Percentiles rank a stretch among this genome's conserved stretches.
These are phyloP conservation scores for Muscina levida DNA, from an alignment of 2,888 invertebrate species.

Conservation along the genomic window DNA sequence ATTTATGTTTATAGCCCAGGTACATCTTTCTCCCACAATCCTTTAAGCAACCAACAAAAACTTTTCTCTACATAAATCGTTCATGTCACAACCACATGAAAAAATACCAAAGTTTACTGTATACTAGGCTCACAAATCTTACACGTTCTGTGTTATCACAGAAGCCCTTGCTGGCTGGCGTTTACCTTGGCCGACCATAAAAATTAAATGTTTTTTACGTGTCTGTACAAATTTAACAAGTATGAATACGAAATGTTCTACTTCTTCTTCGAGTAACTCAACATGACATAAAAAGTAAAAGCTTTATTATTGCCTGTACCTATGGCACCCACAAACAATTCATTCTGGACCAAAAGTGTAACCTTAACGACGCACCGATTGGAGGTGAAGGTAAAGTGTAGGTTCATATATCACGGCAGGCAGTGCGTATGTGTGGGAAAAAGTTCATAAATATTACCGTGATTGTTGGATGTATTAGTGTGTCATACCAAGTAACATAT, in stretches of 20 bases:
- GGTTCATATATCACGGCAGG: too few species aligned
- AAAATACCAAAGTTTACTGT: too few species aligned
- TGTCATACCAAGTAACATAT: conserved; percentile 22
- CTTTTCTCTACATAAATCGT: too few species aligned
- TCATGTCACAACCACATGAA: too few species aligned
- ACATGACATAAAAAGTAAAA: conserved; percentile 26
- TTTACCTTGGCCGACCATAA: too few species aligned
- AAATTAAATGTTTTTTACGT: conserved; percentile 26
- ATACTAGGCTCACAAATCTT: too few species aligned
- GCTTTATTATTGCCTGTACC: background rate
- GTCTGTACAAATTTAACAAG: background rate
- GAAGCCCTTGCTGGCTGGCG: too few species aligned
- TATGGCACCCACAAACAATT: background rate
- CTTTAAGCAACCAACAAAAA: too few species aligned
- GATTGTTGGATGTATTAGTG: conserved; percentile 39
- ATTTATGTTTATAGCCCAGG: too few species aligned
- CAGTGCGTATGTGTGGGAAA: background rate
- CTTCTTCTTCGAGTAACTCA: background rate
- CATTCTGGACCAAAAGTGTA: background rate
- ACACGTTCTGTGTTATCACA: too few species aligned
- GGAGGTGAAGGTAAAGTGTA: background rate
- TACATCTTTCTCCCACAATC: too few species aligned
- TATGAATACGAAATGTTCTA: background rate
- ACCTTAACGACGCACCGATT: background rate
- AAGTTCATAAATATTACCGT: conserved; percentile 31